Evolutionary conservation across 2,113 vertebrate species (phyloP), one percentile per base, ranked within the genome.

Genomic region (Mormyrus iriodes): DNA sequence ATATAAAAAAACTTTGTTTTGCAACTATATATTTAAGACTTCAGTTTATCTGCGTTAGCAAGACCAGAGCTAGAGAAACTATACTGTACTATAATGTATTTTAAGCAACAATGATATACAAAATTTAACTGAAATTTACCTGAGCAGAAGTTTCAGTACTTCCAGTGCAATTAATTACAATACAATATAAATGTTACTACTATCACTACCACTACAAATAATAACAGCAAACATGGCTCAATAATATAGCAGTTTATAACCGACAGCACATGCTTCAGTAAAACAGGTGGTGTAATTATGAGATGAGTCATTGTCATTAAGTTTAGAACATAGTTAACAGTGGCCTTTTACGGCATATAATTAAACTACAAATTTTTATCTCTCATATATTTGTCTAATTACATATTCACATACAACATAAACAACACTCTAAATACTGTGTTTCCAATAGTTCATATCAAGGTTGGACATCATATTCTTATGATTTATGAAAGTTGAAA

Each of bases 241-340:
- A 39, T 15, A 76, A 42, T 79, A 19, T 42, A 42, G 19, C 35
- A 76, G 73, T 76, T 76, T 39, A 76, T 76, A 79, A 69, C 61
- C 61, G 98, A 99, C 97, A 98, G 96, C 97, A 98, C 98, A 97
- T 98, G 97, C 97, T 98, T 95, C 95, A 94, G 96, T 96, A 95
- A 97, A 96, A 97, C 98, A 99, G 98, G 98, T 99, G 98, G 96
- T 98, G 97, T 97, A 97, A 97, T 97, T 96, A 97, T 97, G 97
- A 97, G 97, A 97, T 97, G n/a, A n/a, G 97, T 97, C 95, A 97
- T 96, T 97, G 97, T 98, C 98, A 98, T 99, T 98, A 98, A 98
- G 97, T 97, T 95, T 96, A 95, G 96, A 97, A 97, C 97, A 98
- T 97, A 97, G 96, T 98, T 99, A 98, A 98, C 92, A 95, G 97